Base-by-base conservation (phyloP, 2,888 invertebrate genomes). In the Drosophila tripunctata region DNA sequence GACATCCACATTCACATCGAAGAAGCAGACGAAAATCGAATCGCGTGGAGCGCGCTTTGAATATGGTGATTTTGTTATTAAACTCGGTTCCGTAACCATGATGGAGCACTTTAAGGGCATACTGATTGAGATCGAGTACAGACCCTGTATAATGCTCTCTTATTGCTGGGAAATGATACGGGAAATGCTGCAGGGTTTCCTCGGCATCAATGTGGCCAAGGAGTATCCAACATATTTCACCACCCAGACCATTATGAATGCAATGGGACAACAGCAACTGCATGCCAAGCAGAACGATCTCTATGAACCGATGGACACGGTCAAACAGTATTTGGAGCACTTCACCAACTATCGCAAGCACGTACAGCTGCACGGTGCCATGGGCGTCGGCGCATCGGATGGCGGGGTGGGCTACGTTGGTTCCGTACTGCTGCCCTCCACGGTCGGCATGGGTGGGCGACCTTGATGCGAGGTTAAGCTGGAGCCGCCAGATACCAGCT, bases 71-170 rank as follows among this genome's bases (percentile, higher is more conserved):
- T 99, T 99, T 90, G 94, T 97, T 73, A 95, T 99, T 3, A 98
- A 98, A 91, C 93, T 99, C 0, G 98, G 98, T 1, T 96, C 96
- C 12, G 98, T 98, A 0, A 96, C 97, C 0, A 96, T 98, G 93
- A 96, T 96, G 90, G 96, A 97, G 87, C 96, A 95, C 87, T 98
- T 98, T 90, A 98, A 98, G 92, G 98, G 98, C 5, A 94, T 98
- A 51, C 93, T 98, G 3, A 95, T 98, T 41, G 98, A 98, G 94
- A 96, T 96, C 12, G 98, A 98, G 91, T 98, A 98, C 90, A 93
- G 95, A 41, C 97, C 98, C 0, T 98, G 98, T 91, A 94, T 96
- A 0, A 95, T 98, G 76, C 96, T 97, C 0, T 94, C 94, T 21
- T 95, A 95, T 74, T 98, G 98, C 67, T 98, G 98, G 97, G 96